A percentile compares a stretch with the other conserved stretches of the same genome.
Evolutionary conservation across 1,140 invertebrate species (phyloP).

Genomic region (Aphidius gifuensis): DNA sequence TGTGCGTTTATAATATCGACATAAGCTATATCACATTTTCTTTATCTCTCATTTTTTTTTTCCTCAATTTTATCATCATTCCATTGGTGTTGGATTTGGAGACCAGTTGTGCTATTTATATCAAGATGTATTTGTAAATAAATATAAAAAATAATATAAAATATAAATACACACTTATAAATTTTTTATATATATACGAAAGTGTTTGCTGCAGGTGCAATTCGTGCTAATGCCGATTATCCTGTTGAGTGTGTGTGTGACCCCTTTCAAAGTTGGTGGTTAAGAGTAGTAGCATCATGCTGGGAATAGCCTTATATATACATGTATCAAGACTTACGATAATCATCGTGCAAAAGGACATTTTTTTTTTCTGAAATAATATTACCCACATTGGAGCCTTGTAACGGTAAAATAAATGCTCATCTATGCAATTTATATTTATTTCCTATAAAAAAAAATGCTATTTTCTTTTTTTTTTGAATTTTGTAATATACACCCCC

Average conservation of each 20-base stretch:
- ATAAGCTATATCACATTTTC: too few relatives aligned
- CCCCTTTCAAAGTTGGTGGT: constrained; percentile 22
- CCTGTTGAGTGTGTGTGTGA: neutral
- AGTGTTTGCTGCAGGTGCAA: neutral
- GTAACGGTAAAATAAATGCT: constrained; percentile 30
- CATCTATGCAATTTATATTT: constrained; percentile 24
- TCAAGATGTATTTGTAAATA: too few relatives aligned
- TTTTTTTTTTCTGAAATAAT: constrained; percentile 8
- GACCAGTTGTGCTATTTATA: too few relatives aligned
- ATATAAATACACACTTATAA: neutral
- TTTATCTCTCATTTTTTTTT: too few relatives aligned
- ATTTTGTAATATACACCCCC: neutral
- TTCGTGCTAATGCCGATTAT: too few relatives aligned
- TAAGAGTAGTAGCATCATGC: constrained; percentile 19
- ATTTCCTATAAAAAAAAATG: neutral
- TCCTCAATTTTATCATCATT: too few relatives aligned
- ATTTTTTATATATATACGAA: neutral
- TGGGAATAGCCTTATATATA: constrained; percentile 15
- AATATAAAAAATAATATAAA: too few relatives aligned
- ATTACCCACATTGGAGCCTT: constrained; percentile 8
- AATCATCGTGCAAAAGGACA: constrained; percentile 21
- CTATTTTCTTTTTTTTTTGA: neutral
- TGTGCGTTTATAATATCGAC: too few relatives aligned
- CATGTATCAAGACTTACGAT: constrained; percentile 5
- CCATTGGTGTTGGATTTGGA: too few relatives aligned